Base-by-base conservation (phyloP, 2,113 vertebrate species). In the Psophia crepitans region DNA sequence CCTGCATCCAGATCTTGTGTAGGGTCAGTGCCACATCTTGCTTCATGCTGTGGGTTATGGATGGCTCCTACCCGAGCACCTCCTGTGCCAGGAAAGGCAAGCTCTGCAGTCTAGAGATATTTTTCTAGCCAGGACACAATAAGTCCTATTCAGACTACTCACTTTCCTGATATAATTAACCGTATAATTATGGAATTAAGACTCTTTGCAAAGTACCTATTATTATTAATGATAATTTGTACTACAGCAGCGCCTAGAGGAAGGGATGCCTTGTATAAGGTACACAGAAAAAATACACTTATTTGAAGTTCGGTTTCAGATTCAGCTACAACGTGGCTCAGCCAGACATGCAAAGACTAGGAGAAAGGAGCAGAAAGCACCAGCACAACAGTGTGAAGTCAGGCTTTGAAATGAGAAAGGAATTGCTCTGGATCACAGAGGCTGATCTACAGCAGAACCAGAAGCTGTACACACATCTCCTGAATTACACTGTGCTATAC, bases 171-270 rank as follows among this genome's bases (percentile, higher is more conserved):
- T 84, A 76, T 94, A 94, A 95, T 93, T 95, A 89, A 82, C 69
- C 94, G 75, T 92, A 82, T 96, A 96, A 96, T 97, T 95, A 97
- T 76, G 74, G 97, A 92, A 95, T 97, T 96, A 94, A 91, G 41
- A 57, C 83, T 92, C 14, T 78, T 75, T 81, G 51, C 94, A 93
- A 89, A 96, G 56, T 58, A 87, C 57, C 30, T 82, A 91, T 87
- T 95, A 88, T 88, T 95, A 95, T 84, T 97, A 95, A 77, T 2
- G 14, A 89, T 95, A 96, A 97, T 97, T 97, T 97, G 94, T 97
- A 92, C 70, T 95, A 92, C 89, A 94, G 86, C 84, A 97, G 74
- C 1, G 92, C 97, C 91, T 95, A 95, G 77, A 97, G 95, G 95
- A 90, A 96, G 57, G 53, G 53, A 75, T 79, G 44, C 26, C 46